Evolutionary conservation across 2,888 invertebrate genomes (phyloP).

Genomic region (Stictocephala bisonia): DNA sequence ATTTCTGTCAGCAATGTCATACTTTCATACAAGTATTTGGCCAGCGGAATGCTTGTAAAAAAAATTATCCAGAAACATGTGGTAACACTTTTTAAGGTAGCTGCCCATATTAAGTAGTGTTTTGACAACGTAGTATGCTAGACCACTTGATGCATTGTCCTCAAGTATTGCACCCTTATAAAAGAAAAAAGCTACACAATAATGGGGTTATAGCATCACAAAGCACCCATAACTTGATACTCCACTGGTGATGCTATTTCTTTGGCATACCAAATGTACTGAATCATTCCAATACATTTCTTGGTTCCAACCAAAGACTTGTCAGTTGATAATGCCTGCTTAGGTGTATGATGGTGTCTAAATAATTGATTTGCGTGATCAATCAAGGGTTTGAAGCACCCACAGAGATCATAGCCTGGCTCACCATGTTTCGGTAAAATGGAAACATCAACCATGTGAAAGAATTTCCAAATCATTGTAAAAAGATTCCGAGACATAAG

Average conservation of each 20-base stretch:
- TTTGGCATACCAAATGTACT: slow-evolving; percentile 5
- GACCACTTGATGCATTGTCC: not conserved
- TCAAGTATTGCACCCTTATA: not conserved
- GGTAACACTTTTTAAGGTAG: too few relatives aligned
- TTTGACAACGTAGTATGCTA: not conserved
- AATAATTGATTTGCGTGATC: not conserved
- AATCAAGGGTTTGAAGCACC: slow-evolving; percentile 1
- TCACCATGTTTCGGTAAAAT: slow-evolving; percentile 19
- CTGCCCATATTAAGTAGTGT: slow-evolving; percentile 7
- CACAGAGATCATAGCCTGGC: slow-evolving; percentile 24
- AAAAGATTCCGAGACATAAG: not conserved
- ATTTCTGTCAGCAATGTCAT: too few relatives aligned
- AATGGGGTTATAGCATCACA: not conserved
- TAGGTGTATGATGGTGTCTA: not conserved
- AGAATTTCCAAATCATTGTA: slow-evolving; percentile 6
- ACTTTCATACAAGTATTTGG: too few relatives aligned
- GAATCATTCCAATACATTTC: too few relatives aligned
- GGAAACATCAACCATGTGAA: not conserved
- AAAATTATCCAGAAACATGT: too few relatives aligned
- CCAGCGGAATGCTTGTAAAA: too few relatives aligned
- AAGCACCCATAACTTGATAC: too few relatives aligned
- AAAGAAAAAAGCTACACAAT: not conserved
- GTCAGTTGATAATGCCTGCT: not conserved
- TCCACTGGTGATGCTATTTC: not conserved
- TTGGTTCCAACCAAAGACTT: not conserved